A percentile compares a stretch with the other conserved stretches of the same genome.
These are phyloP conservation scores for Cyphomyrus discorhynchus DNA, from an alignment of 2,113 vertebrate species.

Conservation along the genomic window DNA sequence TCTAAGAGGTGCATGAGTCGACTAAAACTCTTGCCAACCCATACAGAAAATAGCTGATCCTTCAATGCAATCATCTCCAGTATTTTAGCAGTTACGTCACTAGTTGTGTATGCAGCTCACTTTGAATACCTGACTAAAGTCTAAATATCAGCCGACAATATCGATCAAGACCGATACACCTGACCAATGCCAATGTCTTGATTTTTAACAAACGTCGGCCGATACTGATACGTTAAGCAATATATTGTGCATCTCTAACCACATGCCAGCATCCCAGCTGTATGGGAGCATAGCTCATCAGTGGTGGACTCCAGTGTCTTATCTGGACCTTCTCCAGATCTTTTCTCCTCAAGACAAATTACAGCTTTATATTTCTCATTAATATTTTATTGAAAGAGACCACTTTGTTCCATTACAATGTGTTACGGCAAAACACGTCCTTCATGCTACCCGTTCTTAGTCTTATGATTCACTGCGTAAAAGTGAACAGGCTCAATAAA, in stretches of 20 bases:
- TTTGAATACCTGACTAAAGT: background rate
- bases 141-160: background rate
- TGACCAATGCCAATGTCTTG: background rate
- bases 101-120: background rate
- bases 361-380: background rate
- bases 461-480: slow-evolving; percentile 25
- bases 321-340: background rate
- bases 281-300: slow-evolving; percentile 16
- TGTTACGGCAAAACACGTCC: background rate
- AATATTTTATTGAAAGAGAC: slow-evolving; percentile 14
- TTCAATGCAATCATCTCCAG: background rate
- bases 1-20: background rate
- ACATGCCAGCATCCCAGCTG: background rate
- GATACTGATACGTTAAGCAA: background rate
- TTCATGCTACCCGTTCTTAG: background rate
- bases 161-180: background rate
- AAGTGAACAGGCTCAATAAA: slow-evolving; percentile 49
- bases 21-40: background rate
- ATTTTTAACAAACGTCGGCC: background rate
- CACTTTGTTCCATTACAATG: slow-evolving; percentile 3
- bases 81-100: background rate
- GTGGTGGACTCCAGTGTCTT: background rate
- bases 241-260: background rate
- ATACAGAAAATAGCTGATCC: background rate
- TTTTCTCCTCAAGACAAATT: background rate